Base-by-base conservation (phyloP, 2,888 invertebrate species). In the Mamestra brassicae region DNA sequence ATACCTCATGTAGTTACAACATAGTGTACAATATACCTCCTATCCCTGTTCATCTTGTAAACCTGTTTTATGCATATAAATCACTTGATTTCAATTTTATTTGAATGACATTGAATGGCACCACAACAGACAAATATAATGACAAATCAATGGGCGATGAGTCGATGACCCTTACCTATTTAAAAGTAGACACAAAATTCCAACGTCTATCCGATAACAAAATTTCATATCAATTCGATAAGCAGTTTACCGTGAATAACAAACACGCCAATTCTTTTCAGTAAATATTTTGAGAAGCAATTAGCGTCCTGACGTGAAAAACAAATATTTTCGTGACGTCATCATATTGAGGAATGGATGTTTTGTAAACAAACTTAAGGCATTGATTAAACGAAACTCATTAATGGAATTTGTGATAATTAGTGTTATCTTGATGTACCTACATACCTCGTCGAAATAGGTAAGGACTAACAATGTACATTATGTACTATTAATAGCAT, bases 271-370 rank as follows among this genome's bases (percentile, higher is more conserved):
- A 81, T 76, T 66, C 6, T 52, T 65, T 66, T 45, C 26, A 10
- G 38, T 60, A 55, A 61, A 73, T 62, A 75, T 81, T 81, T 55
- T 61, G 65, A 52, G 45, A 77, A 81, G 36, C 50, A 57, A 36
- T 65, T 75, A 81, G n/a, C 36, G 45, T 26, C n/a, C n/a, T 17
- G 45, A 36, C 45, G 50, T 52, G 36, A 61, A 61, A 42, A 26
- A 58, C 77, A 66, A 78, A 76, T 81, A 82, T 77, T 68, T 77
- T 50, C 47, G n/a, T 42, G 57, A 36, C 54, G 57, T 13, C 17
- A 42, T 13, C 17, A 42, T 47, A 47, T 8, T 47, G 13, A 62
- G 4, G 26, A 26, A 26, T 26, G 26, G 11, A 54, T 81, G 47
- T 76, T 81, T 81, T 81, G 47, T 54, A 54, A 64, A 47, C n/a